Conservation (phyloP, 2,113 vertebrate genomes). For the Odocoileus virginianus region DNA sequence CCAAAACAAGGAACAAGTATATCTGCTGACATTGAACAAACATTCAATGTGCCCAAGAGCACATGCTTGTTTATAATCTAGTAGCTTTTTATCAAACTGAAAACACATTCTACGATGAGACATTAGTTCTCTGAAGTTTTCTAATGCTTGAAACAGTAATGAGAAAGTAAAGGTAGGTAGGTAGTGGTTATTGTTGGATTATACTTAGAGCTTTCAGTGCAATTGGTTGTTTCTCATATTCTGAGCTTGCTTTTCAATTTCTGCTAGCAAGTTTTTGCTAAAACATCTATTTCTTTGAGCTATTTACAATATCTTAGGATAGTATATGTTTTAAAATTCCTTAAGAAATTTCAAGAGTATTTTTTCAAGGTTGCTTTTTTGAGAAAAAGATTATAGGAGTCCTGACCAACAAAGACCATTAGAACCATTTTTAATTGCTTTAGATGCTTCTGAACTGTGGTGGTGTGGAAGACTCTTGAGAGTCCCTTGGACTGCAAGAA, state of each 20-base stretch:
- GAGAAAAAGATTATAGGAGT: not conserved
- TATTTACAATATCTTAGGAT: constrained; percentile 22
- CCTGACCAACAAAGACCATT: not conserved
- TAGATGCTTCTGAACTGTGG: not conserved
- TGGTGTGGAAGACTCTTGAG: not conserved
- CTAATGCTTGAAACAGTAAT: constrained; percentile 16
- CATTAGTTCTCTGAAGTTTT: not conserved
- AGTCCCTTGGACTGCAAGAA: not conserved
- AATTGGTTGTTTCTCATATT: not conserved
- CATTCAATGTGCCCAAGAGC: not conserved
- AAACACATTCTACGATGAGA: constrained; percentile 13
- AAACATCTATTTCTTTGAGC: not conserved
- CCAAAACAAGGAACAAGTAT: not conserved
- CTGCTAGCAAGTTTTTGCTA: constrained; percentile 34
- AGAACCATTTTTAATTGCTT: not conserved
- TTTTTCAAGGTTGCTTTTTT: constrained; percentile 21
- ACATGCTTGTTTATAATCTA: constrained; percentile 30
- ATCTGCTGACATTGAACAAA: constrained; percentile 17
- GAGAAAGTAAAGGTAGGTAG: constrained; percentile 25
- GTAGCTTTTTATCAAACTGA: constrained; percentile 43
- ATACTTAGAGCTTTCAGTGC: not conserved
- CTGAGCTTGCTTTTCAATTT: not conserved
- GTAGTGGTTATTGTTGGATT: not conserved
- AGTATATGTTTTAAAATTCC: constrained; percentile 13
- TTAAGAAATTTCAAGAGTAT: not conserved